Conservation (phyloP, 92 coral and sea anemone genomes). For the Bergia puertoricense region DNA sequence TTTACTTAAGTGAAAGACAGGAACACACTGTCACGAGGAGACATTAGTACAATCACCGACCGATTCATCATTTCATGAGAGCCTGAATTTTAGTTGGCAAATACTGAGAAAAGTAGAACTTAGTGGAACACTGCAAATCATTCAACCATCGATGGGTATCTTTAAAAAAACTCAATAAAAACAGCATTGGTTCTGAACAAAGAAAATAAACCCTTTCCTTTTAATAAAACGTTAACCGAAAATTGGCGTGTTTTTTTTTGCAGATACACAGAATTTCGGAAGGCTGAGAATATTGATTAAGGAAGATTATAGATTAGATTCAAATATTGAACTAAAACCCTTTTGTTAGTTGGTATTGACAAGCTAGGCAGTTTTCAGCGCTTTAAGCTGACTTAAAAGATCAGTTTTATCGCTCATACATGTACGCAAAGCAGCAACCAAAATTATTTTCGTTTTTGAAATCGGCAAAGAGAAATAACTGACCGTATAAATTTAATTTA, state of each 20-base stretch:
- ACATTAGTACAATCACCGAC: not conserved
- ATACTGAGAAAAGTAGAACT: not conserved
- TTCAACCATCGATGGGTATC: not conserved
- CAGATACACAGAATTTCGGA: conserved; percentile 26
- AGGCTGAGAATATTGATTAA: conserved; percentile 4
- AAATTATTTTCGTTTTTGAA: not conserved
- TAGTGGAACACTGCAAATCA: not conserved
- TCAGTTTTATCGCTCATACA: not conserved
- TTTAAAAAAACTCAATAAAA: not conserved
- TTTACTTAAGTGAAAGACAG: not conserved
- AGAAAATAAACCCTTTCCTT: not conserved
- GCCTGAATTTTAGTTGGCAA: not conserved
- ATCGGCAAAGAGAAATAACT: not conserved
- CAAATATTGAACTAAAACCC: not conserved
- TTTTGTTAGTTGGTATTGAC: not conserved
- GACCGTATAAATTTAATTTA: not conserved
- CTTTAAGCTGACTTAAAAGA: not conserved
- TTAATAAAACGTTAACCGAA: conserved; percentile 2
- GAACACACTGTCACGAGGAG: not conserved
- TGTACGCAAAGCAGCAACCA: not conserved
- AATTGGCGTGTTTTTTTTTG: conserved; percentile 19
- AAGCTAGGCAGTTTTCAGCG: not conserved
- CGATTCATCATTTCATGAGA: too few species aligned
- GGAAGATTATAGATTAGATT: conserved; percentile 22
- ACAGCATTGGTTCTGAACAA: not conserved